Evolutionary conservation across 2,113 vertebrate species (phyloP).

Genomic region (Atractosteus spatula): DNA sequence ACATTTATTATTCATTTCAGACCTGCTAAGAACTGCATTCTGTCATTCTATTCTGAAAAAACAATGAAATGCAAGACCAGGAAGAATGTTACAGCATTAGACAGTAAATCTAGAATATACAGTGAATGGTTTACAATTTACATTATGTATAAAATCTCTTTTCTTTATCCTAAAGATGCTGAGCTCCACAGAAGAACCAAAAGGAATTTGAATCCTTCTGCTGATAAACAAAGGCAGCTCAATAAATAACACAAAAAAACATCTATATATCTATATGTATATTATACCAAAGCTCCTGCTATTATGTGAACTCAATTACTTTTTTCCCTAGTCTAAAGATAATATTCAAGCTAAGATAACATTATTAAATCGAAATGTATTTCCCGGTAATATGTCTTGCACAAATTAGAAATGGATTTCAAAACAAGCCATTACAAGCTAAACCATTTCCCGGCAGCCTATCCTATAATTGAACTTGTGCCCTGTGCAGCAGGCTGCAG

Average conservation of each 20-base stretch:
- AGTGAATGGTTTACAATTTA: not conserved
- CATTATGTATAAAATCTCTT: not conserved
- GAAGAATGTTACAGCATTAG: no score
- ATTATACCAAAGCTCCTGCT: slow-evolving; percentile 12
- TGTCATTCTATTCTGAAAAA: no score
- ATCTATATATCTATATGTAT: slow-evolving; percentile 12
- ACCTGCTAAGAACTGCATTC: no score
- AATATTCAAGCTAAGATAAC: slow-evolving; percentile 27
- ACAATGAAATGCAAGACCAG: no score
- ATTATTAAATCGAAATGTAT: slow-evolving; percentile 38
- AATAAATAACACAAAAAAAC: slow-evolving; percentile 18
- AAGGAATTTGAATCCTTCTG: not conserved
- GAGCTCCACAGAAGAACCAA: slow-evolving; percentile 8
- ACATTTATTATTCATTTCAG: no score
- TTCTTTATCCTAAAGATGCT: no score
- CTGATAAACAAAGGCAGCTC: not conserved
- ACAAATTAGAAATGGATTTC: slow-evolving; percentile 37
- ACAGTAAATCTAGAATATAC: no score
- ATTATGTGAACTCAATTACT: slow-evolving; percentile 39
- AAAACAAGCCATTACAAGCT: slow-evolving; percentile 30
- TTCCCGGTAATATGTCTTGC: slow-evolving; percentile 33
- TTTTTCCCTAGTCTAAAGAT: slow-evolving; percentile 18
- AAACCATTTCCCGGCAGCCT: slow-evolving; percentile 30
- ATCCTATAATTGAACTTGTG: slow-evolving; percentile 29
- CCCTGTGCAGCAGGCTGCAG: slow-evolving; percentile 5